Evolutionary conservation across 2,113 vertebrate species (phyloP).

Genomic region (Suncus etruscus): DNA sequence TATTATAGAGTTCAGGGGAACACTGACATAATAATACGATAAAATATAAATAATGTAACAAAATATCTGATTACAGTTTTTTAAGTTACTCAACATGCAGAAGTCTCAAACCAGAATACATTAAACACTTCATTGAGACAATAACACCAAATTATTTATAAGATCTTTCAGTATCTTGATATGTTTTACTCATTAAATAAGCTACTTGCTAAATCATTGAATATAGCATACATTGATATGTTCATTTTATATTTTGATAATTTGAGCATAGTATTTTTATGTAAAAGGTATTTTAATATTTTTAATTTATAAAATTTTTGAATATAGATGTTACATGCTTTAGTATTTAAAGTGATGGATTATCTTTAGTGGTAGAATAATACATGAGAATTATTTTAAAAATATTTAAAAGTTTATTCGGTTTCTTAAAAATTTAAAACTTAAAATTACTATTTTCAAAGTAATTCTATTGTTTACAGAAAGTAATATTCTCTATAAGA

Average conservation of each 20-base stretch:
- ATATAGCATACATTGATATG: constrained; percentile 17
- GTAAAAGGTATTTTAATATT: constrained; percentile 28
- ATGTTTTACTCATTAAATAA: constrained; percentile 11
- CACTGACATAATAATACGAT: not conserved
- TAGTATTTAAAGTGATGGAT: not conserved
- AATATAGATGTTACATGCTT: not conserved
- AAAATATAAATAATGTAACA: constrained; percentile 27
- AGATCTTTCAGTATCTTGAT: constrained; percentile 33
- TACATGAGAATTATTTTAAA: constrained; percentile 36
- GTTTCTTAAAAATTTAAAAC: constrained; percentile 12
- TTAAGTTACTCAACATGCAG: constrained; percentile 45
- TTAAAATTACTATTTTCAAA: not conserved
- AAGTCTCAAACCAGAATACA: constrained; percentile 37
- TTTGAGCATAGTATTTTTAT: constrained; percentile 56
- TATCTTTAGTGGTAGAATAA: not conserved
- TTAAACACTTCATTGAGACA: constrained; percentile 42
- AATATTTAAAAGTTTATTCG: not conserved
- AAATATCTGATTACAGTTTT: constrained; percentile 26
- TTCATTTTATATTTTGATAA: constrained; percentile 14
- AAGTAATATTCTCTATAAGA: constrained; percentile 10
- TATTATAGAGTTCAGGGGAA: not conserved
- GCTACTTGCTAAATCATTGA: not conserved
- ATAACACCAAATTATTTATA: constrained; percentile 46
- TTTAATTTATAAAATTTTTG: constrained; percentile 30
- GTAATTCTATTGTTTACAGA: not conserved